Conservation (phyloP, 2,113 vertebrate genomes). For the Casuarius casuarius region DNA sequence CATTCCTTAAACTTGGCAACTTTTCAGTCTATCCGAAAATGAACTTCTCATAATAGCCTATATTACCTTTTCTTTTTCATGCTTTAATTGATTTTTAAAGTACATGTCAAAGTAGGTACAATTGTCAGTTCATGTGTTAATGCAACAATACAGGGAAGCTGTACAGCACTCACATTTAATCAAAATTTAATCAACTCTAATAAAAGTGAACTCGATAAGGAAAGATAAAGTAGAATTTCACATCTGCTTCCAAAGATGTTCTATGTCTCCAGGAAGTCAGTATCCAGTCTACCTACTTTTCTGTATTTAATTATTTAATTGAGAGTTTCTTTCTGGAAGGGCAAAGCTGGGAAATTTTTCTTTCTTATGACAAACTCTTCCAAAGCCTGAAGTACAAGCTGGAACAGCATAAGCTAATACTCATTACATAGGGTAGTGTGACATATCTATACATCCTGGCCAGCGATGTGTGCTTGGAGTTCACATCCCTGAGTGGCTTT, state of each 20-base stretch:
- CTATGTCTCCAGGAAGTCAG: background rate
- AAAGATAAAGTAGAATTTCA: background rate
- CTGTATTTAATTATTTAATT: background rate
- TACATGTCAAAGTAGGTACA: conserved; percentile 29
- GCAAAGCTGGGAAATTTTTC: background rate
- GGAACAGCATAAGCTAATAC: background rate
- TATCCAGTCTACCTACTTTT: background rate
- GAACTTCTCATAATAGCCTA: background rate
- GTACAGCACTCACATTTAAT: conserved; percentile 37
- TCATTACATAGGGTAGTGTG: rapidly evolving
- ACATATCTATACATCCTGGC: background rate
- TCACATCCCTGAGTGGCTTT: background rate
- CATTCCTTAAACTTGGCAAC: background rate
- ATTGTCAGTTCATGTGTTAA: conserved; percentile 56
- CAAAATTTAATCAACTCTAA: conserved; percentile 55
- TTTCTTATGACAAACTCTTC: background rate
- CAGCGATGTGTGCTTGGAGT: background rate
- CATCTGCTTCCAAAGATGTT: background rate
- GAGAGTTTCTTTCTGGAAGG: background rate
- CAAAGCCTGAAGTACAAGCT: background rate
- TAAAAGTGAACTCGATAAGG: background rate
- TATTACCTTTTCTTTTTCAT: conserved; percentile 14
- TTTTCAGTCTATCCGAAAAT: background rate
- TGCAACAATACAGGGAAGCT: conserved; percentile 37
- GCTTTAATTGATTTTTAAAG: conserved; percentile 63